Percentiles rank a stretch among this genome's conserved stretches.
Evolutionary conservation across 2,797 vertebrate species (phyloP).

Genomic region (Takifugu rubripes): DNA sequence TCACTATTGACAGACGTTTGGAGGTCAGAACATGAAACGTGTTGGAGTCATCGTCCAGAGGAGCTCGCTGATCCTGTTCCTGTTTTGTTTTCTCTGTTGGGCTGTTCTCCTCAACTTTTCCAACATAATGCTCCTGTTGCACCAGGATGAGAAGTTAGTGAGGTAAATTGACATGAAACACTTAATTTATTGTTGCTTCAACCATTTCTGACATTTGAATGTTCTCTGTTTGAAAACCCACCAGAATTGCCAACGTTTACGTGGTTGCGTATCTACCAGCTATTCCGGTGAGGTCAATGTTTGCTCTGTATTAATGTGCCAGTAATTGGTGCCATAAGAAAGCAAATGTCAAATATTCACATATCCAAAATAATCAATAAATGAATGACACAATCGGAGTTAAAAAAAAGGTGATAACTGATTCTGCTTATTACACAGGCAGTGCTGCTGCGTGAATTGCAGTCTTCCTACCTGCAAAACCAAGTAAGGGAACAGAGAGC

Average conservation of each 20-base stretch:
- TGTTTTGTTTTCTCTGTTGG: conserved; percentile 90
- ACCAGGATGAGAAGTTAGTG: conserved; percentile 81
- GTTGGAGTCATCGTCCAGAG: conserved; percentile 87
- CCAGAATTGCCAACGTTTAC: conserved; percentile 88
- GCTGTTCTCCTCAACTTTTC: conserved; percentile 85
- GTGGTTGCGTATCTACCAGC: conserved; percentile 85
- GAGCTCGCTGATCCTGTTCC: conserved; percentile 80
- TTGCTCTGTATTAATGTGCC: neutral
- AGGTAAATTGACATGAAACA: conserved; percentile 67
- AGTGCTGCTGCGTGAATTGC: conserved; percentile 83
- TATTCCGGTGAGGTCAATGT: conserved; percentile 86
- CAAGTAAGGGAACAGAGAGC: conserved; percentile 71
- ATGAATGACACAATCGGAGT: neutral
- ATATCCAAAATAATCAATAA: neutral
- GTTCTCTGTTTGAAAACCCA: conserved; percentile 1
- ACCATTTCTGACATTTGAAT: neutral
- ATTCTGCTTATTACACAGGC: conserved; percentile 65
- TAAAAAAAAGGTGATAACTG: neutral
- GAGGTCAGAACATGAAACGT: conserved; percentile 83
- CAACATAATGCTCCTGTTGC: conserved; percentile 75
- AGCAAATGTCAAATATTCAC: no score
- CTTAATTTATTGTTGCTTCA: no score
- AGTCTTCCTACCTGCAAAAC: conserved; percentile 87
- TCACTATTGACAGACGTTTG: conserved; percentile 47
- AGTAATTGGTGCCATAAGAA: no score